Conservation (phyloP, 2,113 vertebrate genomes). For the Corythaixoides concolor region DNA sequence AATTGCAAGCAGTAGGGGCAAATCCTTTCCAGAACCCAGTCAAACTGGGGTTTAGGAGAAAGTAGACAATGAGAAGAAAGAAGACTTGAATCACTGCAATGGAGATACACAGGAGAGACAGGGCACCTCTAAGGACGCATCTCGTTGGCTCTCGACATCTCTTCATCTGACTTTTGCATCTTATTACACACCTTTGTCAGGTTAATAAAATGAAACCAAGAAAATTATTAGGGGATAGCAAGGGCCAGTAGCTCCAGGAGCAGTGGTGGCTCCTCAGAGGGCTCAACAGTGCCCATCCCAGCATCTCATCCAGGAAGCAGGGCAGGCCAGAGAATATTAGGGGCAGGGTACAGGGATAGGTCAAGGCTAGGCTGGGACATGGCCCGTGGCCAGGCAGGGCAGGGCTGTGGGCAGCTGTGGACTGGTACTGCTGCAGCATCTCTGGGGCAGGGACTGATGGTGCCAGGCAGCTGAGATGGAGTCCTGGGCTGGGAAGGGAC, state of each 20-base stretch:
- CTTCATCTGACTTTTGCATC: not conserved
- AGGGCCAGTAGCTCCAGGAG: not conserved
- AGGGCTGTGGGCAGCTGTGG: not conserved
- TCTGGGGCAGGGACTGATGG: not conserved
- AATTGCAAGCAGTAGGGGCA: not conserved
- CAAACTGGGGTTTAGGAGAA: not conserved
- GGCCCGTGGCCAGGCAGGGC: not conserved
- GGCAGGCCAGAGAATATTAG: not conserved
- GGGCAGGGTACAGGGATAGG: not conserved
- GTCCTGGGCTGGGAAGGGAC: not conserved
- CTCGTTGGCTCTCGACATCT: not conserved
- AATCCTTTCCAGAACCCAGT: not conserved
- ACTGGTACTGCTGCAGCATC: not conserved
- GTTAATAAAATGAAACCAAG: not conserved
- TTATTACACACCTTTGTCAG: not conserved
- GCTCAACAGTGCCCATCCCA: not conserved
- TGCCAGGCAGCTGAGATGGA: accelerated
- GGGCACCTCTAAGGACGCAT: not conserved
- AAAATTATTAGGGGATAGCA: not conserved
- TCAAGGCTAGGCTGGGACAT: not conserved
- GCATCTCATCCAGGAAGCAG: not conserved
- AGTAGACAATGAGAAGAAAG: not conserved
- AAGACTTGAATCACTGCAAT: not conserved
- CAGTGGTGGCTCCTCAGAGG: not conserved
- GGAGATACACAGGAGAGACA: not conserved